Evolutionary conservation across 2,888 invertebrate species (phyloP).

Genomic region (Epirrita christyi): DNA sequence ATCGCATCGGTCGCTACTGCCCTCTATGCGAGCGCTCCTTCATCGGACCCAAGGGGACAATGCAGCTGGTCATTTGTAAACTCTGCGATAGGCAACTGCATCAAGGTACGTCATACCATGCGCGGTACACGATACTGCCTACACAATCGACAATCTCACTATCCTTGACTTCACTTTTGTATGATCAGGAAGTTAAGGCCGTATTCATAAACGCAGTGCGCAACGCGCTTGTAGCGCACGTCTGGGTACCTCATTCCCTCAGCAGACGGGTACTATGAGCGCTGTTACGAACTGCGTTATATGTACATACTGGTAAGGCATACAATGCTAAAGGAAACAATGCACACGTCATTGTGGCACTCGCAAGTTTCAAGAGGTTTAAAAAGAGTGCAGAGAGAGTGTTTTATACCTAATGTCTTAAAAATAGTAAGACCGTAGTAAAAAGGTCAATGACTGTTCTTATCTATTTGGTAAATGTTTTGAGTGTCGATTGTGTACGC

Average conservation of each 20-base stretch:
- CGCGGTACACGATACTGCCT: conserved; percentile 32
- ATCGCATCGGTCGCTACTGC: conserved; percentile 90
- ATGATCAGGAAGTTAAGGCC: neutral
- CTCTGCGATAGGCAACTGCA: conserved; percentile 85
- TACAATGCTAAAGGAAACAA: too few species aligned
- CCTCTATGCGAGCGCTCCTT: conserved; percentile 89
- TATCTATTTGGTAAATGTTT: conserved; percentile 22
- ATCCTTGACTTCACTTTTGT: too few species aligned
- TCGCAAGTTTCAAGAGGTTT: too few species aligned
- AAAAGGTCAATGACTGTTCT: conserved; percentile 14
- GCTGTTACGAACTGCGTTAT: too few species aligned
- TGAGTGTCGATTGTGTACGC: conserved; percentile 32
- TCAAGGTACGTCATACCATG: conserved; percentile 78
- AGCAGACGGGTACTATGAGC: too few species aligned
- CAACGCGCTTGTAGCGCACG: neutral
- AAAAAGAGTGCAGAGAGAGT: too few species aligned
- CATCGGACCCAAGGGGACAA: conserved; percentile 87
- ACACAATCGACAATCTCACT: conserved; percentile 35
- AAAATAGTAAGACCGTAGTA: neutral
- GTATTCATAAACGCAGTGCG: too few species aligned
- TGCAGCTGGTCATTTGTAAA: conserved; percentile 86
- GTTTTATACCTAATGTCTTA: neutral
- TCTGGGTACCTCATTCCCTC: too few species aligned
- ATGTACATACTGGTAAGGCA: too few species aligned
- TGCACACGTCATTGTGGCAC: too few species aligned